Conservation (phyloP, 1,140 invertebrate genomes). For the Metaphire vulgaris region DNA sequence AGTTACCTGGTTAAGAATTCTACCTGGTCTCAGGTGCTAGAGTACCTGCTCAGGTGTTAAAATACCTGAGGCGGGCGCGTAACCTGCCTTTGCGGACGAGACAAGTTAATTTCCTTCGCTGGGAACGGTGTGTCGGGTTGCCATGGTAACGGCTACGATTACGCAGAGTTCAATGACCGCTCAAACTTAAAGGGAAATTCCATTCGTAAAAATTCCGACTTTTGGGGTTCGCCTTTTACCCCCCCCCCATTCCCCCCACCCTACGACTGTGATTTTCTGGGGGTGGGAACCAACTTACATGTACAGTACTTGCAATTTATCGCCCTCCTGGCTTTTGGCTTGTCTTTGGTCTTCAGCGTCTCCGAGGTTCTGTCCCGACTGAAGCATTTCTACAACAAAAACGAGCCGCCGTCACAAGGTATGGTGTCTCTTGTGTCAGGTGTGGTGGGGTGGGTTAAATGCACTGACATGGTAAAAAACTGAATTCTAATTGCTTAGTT, state of each 20-base stretch:
- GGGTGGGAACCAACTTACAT: neutral
- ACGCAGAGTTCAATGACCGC: neutral
- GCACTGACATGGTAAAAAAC: too few species aligned
- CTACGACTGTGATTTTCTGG: neutral
- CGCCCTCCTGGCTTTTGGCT: neutral
- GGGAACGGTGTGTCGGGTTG: too few species aligned
- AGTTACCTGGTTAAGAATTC: too few species aligned
- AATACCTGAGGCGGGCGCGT: neutral
- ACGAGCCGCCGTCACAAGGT: neutral
- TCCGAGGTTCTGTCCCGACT: neutral
- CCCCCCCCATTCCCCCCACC: neutral
- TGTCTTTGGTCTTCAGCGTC: neutral
- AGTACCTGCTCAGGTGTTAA: neutral
- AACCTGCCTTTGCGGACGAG: neutral
- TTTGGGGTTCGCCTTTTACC: neutral
- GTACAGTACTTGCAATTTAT: neutral
- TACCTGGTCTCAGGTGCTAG: too few species aligned
- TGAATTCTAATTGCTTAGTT: neutral
- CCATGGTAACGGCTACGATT: too few species aligned
- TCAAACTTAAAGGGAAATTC: neutral
- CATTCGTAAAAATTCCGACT: neutral
- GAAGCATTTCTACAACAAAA: neutral
- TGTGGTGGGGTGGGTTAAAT: neutral
- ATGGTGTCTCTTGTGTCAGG: neutral
- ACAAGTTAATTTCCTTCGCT: neutral